A percentile compares a stretch with the other conserved stretches of the same genome.
These are phyloP conservation scores for Lumbricus terrestris DNA, from an alignment of 2,888 invertebrate genomes.

Conservation along the genomic window DNA sequence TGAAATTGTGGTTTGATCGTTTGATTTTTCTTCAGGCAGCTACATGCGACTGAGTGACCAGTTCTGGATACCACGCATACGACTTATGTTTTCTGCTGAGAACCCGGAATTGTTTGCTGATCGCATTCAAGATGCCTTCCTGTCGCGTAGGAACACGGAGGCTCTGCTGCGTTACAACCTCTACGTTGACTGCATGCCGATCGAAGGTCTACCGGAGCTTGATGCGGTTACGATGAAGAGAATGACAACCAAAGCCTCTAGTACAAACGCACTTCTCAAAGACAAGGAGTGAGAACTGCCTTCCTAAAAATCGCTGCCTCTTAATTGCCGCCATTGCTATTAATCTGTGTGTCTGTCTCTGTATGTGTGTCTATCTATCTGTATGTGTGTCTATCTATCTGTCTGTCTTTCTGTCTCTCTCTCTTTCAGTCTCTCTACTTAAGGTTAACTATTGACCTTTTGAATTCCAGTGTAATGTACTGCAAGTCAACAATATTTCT, in stretches of 20 bases:
- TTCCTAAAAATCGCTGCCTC: neutral
- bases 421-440: too few species aligned
- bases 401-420: too few species aligned
- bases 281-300: conserved; percentile 50
- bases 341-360: neutral
- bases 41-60: conserved; percentile 25
- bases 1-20: neutral
- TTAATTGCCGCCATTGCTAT: neutral
- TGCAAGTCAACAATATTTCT: too few species aligned
- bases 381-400: too few species aligned
- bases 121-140: conserved; percentile 70
- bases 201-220: conserved; percentile 67
- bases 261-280: conserved; percentile 50
- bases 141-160: conserved; percentile 51
- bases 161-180: conserved; percentile 64
- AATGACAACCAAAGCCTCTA: conserved; percentile 57
- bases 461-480: too few species aligned
- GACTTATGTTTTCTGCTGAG: conserved; percentile 78
- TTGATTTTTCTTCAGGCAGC: neutral
- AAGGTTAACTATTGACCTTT: too few species aligned
- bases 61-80: conserved; percentile 62
- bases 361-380: too few species aligned
- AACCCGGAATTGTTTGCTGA: conserved; percentile 72
- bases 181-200: conserved; percentile 73
- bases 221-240: conserved; percentile 59